Base-by-base conservation (phyloP, 2,113 vertebrate genomes). In the Engystomops pustulosus region DNA sequence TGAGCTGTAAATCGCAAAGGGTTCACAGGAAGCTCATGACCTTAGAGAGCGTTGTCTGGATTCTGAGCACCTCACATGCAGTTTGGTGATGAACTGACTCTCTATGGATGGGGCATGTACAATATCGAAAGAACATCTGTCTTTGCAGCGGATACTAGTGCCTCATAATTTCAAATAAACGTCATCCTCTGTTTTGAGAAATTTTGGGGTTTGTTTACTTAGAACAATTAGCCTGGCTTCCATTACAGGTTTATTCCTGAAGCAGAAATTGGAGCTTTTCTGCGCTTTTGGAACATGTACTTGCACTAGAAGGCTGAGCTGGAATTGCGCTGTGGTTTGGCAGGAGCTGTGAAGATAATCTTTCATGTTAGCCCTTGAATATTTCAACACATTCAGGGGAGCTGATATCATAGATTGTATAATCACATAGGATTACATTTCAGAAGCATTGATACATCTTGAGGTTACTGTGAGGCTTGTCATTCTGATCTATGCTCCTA, bases 181-280 rank as follows among this genome's bases (percentile, higher is more conserved):
- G 86, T 86, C 81, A 86, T 82, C 89, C 88, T 68, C 14, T 86
- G 70, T 80, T 88, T 86, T 83, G 87, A 86, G 85, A 87, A 88
- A 72, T 18, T 32, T 83, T 45, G 86, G 87, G 86, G 45, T 67
- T 87, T 89, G 79, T 86, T 91, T 89, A 44, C 70, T 69, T 81
- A 45, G 25, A 17, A 38, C 53, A 14, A 0, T 89, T 81, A 88
- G 83, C 32, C 1, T 80, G 38, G 67, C 67, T 84, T 0, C 1
- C 20, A 11, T 86, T 53, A 80, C 51, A 86, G 51, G 72, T 70
- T 79, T 79, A 20, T 79, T 70, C 62, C 65, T 69, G 34, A 44
- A 70, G 25, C 65, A 84, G 82, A 68, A 84, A 85, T 85, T 18
- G 75, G 36, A 84, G 74, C 47, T 53, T 84, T 85, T 55, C 49